These are phyloP conservation scores for Callimorpha dominula DNA, from an alignment of 2,888 invertebrate genomes.

Conservation along the genomic window DNA sequence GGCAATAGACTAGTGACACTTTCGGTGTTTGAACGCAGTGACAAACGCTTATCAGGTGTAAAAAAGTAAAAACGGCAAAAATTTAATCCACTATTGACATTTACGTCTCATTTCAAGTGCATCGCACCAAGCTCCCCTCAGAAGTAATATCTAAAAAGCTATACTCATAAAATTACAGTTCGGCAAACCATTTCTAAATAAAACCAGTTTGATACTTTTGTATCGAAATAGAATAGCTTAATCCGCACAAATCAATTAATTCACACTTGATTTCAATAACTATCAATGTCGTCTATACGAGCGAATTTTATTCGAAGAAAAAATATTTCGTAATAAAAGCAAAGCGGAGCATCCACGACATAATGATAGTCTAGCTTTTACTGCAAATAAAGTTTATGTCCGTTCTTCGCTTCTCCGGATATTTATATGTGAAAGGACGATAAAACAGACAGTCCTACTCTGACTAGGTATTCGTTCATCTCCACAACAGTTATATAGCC, in stretches of 20 bases:
- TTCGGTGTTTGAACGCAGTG: too few species aligned
- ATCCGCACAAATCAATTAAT: constrained; percentile 8
- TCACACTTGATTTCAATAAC: constrained; percentile 15
- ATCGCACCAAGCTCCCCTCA: background rate
- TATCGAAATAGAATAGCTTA: constrained; percentile 8
- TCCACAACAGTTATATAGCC: background rate
- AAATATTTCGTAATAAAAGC: constrained; percentile 32
- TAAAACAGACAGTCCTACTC: constrained; percentile 35
- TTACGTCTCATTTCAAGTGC: background rate
- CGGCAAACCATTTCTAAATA: constrained; percentile 4
- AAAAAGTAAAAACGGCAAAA: too few species aligned
- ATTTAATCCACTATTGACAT: too few species aligned
- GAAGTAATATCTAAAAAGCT: background rate
- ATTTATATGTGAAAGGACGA: constrained; percentile 42
- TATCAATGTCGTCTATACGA: constrained; percentile 9
- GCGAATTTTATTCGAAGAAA: constrained; percentile 24
- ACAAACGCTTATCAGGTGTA: too few species aligned
- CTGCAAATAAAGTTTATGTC: constrained; percentile 59
- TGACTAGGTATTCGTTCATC: background rate
- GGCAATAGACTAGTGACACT: too few species aligned
- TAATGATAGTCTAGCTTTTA: constrained; percentile 52
- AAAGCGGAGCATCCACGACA: constrained; percentile 36
- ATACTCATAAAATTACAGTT: background rate
- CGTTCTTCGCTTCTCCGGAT: constrained; percentile 33
- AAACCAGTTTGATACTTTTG: background rate